A percentile compares a stretch with the other conserved stretches of the same genome.
phyloP scores from a whole-genome alignment of 2,888 invertebrate species.

The Pterostichus madidus region DNA sequence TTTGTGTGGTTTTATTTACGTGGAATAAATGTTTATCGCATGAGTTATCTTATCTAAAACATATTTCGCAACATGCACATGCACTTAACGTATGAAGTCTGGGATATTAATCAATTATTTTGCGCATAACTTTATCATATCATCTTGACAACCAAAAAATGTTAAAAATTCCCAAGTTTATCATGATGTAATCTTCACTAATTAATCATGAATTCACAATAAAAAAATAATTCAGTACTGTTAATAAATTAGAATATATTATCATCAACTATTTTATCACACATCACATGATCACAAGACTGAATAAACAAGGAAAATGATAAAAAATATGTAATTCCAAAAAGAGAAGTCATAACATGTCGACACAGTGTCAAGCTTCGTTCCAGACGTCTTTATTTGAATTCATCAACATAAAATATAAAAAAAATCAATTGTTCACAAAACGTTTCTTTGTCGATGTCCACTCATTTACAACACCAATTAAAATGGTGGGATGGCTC shows the following conservation, averaged over 20 bases:
- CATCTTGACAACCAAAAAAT: constrained; percentile 23
- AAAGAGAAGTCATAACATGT: constrained; percentile 16
- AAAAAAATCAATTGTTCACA: constrained; percentile 12
- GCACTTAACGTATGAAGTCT: constrained; percentile 23
- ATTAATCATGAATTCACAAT: not conserved
- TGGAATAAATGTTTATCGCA: not conserved
- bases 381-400: constrained; percentile 27
- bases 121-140: not conserved
- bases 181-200: constrained; percentile 7
- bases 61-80: constrained; percentile 28
- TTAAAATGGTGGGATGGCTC: constrained; percentile 39
- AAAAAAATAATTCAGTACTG: not conserved
- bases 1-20: constrained; percentile 12
- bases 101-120: constrained; percentile 17
- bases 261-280: too few species aligned
- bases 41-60: constrained; percentile 8
- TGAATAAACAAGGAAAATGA: not conserved
- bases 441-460: constrained; percentile 36
- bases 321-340: constrained; percentile 12
- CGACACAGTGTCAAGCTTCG: constrained; percentile 24
- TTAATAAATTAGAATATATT: not conserved
- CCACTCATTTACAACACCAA: constrained; percentile 21
- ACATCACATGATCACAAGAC: too few species aligned
- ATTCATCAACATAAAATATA: not conserved
- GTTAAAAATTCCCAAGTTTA: constrained; percentile 18